phyloP scores from a whole-genome alignment of 2,888 invertebrate genomes.

The Hydraecia micacea region DNA sequence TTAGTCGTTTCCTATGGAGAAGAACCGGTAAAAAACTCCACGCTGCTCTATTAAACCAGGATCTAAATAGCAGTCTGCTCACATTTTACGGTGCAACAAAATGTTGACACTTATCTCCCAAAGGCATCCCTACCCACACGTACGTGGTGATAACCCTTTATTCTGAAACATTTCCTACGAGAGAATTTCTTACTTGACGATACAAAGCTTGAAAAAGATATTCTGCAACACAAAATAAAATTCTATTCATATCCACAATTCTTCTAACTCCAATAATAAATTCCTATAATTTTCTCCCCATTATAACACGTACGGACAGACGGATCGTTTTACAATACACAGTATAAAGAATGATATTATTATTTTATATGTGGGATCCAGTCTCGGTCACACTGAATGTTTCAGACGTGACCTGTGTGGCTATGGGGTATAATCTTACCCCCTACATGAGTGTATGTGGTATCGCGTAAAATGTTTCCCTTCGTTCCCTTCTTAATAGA shows the following conservation, averaged over 20 bases:
- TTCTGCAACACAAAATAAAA: constrained; percentile 1
- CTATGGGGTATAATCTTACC: constrained; percentile 65
- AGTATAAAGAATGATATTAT: constrained; percentile 62
- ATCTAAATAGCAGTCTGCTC: background rate
- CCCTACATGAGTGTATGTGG: constrained; percentile 42
- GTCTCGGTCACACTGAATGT: constrained; percentile 73
- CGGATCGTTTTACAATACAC: constrained; percentile 64
- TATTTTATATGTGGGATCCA: constrained; percentile 62
- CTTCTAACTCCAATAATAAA: constrained; percentile 21
- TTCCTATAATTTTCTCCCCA: constrained; percentile 38
- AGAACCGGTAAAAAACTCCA: background rate
- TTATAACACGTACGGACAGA: constrained; percentile 55
- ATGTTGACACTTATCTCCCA: background rate
- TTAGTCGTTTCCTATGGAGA: background rate
- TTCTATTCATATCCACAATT: constrained; percentile 13
- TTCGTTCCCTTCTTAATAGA: constrained; percentile 65
- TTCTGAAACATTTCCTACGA: background rate
- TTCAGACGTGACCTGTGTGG: constrained; percentile 73
- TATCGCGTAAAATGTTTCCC: constrained; percentile 60
- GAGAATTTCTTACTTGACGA: background rate
- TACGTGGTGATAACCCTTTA: background rate
- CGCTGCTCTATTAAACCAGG: background rate
- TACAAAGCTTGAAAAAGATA: constrained; percentile 18
- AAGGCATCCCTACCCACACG: background rate
- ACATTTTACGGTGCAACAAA: background rate